Evolutionary conservation across 2,888 invertebrate species (phyloP).

Genomic region (Asteroscopus sphinx): DNA sequence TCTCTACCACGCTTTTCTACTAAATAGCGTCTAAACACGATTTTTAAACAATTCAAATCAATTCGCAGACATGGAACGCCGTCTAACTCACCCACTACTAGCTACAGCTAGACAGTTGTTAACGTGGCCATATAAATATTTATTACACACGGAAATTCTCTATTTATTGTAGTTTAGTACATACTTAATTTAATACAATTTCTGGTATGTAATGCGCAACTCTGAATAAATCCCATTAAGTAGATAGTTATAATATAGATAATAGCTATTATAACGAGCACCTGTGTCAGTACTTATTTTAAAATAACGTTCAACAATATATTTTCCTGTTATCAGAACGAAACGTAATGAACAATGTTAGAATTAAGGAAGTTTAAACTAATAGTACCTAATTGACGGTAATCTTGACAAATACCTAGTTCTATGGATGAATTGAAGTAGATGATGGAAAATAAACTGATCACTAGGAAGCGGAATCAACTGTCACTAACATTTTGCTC

Average conservation of each 20-base stretch:
- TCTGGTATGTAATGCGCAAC: constrained; percentile 12
- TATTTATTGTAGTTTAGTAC: constrained; percentile 19
- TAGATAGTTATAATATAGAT: constrained; percentile 1
- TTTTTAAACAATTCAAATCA: constrained; percentile 35
- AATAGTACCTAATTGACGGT: constrained; percentile 40
- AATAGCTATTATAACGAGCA: background rate
- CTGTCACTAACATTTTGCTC: background rate
- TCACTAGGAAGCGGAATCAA: constrained; percentile 35
- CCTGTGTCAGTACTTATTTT: constrained; percentile 17
- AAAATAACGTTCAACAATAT: constrained; percentile 28
- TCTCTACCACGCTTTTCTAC: constrained; percentile 53
- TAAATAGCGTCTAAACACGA: constrained; percentile 37
- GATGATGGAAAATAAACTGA: constrained; percentile 25
- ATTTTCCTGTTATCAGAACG: constrained; percentile 52
- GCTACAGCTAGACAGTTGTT: constrained; percentile 18
- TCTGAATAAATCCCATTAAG: constrained; percentile 11
- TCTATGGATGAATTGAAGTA: constrained; percentile 31
- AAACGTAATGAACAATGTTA: constrained; percentile 32
- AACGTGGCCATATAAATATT: constrained; percentile 29
- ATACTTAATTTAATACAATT: constrained; percentile 11
- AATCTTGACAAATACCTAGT: constrained; percentile 37
- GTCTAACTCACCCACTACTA: constrained; percentile 12
- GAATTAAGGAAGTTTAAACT: constrained; percentile 47
- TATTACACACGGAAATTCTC: constrained; percentile 36
- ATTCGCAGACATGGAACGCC: constrained; percentile 21